A percentile compares a stretch with the other conserved stretches of the same genome.
These are phyloP conservation scores for Poeciliopsis infans DNA, from an alignment of 2,797 vertebrate species.

Conservation along the genomic window DNA sequence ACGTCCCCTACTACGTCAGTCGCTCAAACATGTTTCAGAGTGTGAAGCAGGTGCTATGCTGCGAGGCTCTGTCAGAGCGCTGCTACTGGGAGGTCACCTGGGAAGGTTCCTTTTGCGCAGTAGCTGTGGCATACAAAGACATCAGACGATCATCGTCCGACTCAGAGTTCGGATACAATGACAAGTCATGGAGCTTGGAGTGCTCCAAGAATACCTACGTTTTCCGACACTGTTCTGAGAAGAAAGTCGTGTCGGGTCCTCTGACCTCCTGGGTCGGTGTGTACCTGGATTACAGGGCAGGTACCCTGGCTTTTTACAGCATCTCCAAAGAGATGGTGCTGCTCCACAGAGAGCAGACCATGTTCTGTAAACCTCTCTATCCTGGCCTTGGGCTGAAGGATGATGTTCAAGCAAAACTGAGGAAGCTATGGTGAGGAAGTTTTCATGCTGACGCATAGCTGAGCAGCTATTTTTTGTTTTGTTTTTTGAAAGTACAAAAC, in stretches of 20 bases:
- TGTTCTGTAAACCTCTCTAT: constrained; percentile 33
- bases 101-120: neutral
- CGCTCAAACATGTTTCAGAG: neutral
- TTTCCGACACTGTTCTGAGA: accelerated
- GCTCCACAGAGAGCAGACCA: constrained; percentile 2
- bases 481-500: neutral
- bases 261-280: accelerated
- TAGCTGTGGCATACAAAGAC: constrained; percentile 30
- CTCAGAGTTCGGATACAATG: constrained; percentile 20
- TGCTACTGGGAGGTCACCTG: constrained; percentile 37
- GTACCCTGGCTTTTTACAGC: constrained; percentile 27
- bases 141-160: accelerated
- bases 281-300: constrained; percentile 17
- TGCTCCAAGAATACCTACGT: accelerated
- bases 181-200: constrained; percentile 31
- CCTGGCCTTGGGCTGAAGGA: constrained; percentile 13
- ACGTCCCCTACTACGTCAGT: accelerated
- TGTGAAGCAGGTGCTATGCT: constrained; percentile 32
- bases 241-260: neutral
- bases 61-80: constrained; percentile 26
- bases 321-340: constrained; percentile 17
- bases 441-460: too few species aligned
- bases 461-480: too few species aligned
- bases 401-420: neutral
- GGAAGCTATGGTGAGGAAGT: neutral